Evolutionary conservation across 2,797 vertebrate genomes (phyloP).

Genomic region (Anguilla obscura): DNA sequence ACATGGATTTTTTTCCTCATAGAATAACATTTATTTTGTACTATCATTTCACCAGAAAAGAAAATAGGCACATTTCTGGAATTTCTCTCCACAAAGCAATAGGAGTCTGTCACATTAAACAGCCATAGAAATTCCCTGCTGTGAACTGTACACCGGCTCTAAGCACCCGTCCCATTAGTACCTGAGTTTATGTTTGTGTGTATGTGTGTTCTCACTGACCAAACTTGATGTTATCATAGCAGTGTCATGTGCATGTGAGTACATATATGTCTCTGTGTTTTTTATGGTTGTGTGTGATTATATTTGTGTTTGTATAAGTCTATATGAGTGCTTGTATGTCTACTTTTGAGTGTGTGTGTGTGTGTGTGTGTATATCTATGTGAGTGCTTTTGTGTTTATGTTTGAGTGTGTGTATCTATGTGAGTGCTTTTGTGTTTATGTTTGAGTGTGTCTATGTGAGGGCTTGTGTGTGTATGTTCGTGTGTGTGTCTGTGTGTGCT

Average conservation of each 20-base stretch:
- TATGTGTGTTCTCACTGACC: no score
- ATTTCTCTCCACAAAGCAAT: not conserved
- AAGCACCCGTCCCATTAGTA: not conserved
- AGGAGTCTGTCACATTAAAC: constrained; percentile 21
- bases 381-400: not conserved
- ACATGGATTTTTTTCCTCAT: not conserved
- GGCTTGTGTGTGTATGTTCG: not conserved
- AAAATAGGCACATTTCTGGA: not conserved
- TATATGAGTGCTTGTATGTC: no score
- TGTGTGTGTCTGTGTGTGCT: not conserved
- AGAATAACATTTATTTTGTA: not conserved
- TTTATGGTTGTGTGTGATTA: no score
- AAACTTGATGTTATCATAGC: no score
- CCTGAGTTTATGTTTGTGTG: no score
- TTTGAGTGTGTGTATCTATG: not conserved
- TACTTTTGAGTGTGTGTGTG: no score
- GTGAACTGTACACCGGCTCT: not conserved
- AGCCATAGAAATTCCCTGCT: not conserved
- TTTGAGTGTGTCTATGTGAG: not conserved
- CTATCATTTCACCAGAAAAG: not conserved
- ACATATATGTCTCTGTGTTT: no score
- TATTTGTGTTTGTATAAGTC: no score
- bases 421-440: not conserved
- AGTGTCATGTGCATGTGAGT: no score
- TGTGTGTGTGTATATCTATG: not conserved